A percentile compares a stretch with the other conserved stretches of the same genome.
These are phyloP conservation scores for Ia io DNA, from an alignment of 2,113 vertebrate species.

Conservation along the genomic window DNA sequence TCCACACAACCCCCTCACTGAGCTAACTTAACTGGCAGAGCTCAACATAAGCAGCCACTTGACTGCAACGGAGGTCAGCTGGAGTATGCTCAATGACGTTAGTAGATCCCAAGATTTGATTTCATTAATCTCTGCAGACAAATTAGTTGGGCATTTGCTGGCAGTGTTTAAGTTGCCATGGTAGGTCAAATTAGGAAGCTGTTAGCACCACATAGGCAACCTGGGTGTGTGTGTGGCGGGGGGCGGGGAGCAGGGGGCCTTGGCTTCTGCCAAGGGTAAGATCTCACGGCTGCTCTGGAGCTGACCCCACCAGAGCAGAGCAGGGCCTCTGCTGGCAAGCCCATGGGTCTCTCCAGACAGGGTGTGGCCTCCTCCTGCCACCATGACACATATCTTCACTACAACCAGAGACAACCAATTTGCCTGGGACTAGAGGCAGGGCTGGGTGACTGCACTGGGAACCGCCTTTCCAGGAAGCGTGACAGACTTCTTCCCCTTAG, in stretches of 20 bases:
- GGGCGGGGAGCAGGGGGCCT: background rate
- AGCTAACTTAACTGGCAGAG: background rate
- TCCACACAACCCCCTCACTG: background rate
- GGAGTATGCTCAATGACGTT: background rate
- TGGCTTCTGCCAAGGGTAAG: background rate
- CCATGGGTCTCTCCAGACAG: accelerated
- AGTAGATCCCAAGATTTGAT: background rate
- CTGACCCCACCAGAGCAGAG: background rate
- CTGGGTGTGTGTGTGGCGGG: background rate
- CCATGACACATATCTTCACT: background rate
- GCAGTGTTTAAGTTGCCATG: background rate
- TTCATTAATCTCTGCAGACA: slow-evolving; percentile 36
- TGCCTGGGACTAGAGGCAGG: background rate
- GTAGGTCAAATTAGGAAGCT: background rate
- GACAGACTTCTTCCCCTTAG: background rate
- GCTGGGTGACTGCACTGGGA: background rate
- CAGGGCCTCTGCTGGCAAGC: background rate
- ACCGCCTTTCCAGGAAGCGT: background rate
- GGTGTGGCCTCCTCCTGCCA: background rate
- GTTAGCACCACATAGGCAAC: background rate
- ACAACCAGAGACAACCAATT: background rate
- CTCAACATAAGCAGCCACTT: background rate
- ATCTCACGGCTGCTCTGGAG: background rate
- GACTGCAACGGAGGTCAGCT: background rate
- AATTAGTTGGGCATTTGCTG: slow-evolving; percentile 8